These are phyloP conservation scores for Dendropsophus ebraccatus DNA, from an alignment of 2,113 vertebrate genomes.

Conservation along the genomic window DNA sequence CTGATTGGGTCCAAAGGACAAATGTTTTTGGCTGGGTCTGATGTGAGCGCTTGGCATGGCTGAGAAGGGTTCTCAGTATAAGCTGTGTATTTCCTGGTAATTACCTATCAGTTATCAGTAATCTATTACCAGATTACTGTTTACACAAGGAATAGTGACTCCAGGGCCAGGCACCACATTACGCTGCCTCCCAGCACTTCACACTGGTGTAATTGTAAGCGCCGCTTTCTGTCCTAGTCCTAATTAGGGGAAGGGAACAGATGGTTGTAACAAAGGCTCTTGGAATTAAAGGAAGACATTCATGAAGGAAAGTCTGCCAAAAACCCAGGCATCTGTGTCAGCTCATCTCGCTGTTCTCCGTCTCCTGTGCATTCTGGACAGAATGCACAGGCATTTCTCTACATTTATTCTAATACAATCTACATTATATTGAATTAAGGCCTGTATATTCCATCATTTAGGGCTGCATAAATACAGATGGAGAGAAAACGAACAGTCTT, in stretches of 20 bases:
- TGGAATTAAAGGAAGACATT: constrained; percentile 60
- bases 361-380: constrained; percentile 53
- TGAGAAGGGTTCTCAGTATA: constrained; percentile 33
- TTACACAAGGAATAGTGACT: constrained; percentile 55
- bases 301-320: constrained; percentile 58
- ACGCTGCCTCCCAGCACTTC: constrained; percentile 63
- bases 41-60: background rate
- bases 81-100: constrained; percentile 40
- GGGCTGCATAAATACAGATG: constrained; percentile 28
- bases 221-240: constrained; percentile 77
- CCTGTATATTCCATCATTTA: constrained; percentile 38
- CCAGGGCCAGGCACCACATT: constrained; percentile 49
- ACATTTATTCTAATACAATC: constrained; percentile 54
- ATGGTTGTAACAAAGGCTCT: constrained; percentile 65
- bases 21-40: constrained; percentile 11
- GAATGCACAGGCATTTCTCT: constrained; percentile 31
- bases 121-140: constrained; percentile 59
- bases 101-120: constrained; percentile 58
- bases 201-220: constrained; percentile 76
- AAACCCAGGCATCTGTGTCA: constrained; percentile 56
- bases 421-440: constrained; percentile 51
- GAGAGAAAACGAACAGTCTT: constrained; percentile 33
- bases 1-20: constrained; percentile 13
- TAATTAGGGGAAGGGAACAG: constrained; percentile 78
- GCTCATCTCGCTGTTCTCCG: constrained; percentile 52